Base-by-base conservation (phyloP, 2,113 vertebrate species). In the Hyperopisus bebe region DNA sequence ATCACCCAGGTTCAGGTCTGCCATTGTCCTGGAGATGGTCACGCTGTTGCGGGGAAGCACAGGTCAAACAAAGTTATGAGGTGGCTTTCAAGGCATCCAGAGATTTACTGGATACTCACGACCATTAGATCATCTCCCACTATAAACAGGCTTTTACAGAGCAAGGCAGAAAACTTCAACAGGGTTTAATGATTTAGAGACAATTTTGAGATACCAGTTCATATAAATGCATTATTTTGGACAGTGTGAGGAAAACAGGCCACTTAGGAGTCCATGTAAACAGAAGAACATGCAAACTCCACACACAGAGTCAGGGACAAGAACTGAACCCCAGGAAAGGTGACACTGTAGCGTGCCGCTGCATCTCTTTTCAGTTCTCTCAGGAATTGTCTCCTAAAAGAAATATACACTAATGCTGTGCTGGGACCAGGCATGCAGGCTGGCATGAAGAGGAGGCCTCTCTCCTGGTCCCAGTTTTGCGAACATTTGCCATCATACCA, bases 1-100 rank as follows among this genome's bases (percentile, higher is more conserved):
- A 0, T 99, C 98, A 0, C 95, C 97, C 83, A 99, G 97, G 91
- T 96, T 98, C 91, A 99, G 95, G 94, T 98, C 97, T 17, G 95
- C 95, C 95, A 96, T 96, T 53, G 91, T 94, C 94, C 89, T 91
- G 80, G 3, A 88, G 53, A 70, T 55, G 48, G 42, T n/a, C 15
- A 53, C n/a, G 3, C 27, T 74, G 44, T 11, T n/a, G 80, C 17
- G 8, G 24, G 21, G n/a, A 35, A 15, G 85, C 85, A 90, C 39
- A 77, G 85, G 13, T 87, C 80, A 87, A 47, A 27, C 27, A 31
- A 31, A 47, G 66, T 51, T 88, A 80, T 35, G 31, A 42, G 35
- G 35, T 39, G 31, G 31, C 74, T 17, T 80, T 42, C 5, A n/a
- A 39, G 70, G 35, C 35, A 77, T 77, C 17, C 74, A 42, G 35